These are phyloP conservation scores for Protobothrops mucrosquamatus DNA, from an alignment of 2,113 vertebrate species.

Conservation along the genomic window DNA sequence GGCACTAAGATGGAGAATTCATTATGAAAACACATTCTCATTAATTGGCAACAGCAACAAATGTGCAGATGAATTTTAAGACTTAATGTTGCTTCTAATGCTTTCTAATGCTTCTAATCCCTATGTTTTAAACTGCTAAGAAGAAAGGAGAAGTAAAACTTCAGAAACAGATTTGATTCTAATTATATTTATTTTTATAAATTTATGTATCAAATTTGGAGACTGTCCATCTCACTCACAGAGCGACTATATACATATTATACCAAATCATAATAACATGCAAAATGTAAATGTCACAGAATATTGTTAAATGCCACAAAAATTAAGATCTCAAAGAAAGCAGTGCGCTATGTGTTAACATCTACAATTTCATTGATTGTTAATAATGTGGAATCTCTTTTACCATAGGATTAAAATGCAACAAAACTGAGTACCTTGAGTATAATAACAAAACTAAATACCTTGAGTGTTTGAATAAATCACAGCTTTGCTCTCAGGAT, in stretches of 20 bases:
- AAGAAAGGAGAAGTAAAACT: neutral
- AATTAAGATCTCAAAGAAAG: neutral
- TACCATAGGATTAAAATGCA: neutral
- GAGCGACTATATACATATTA: neutral
- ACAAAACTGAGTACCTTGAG: constrained; percentile 63
- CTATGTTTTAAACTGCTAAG: neutral
- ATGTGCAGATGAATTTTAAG: neutral
- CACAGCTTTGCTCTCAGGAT: constrained; percentile 73
- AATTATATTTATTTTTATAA: neutral
- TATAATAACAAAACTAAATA: constrained; percentile 45
- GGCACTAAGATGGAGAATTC: neutral
- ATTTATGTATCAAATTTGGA: neutral
- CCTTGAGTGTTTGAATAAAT: constrained; percentile 80
- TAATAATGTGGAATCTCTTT: neutral
- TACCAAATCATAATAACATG: neutral
- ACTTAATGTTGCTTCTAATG: neutral
- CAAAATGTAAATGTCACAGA: neutral
- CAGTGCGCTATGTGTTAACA: neutral
- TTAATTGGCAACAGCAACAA: neutral
- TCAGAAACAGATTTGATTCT: neutral
- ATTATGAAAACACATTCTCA: neutral
- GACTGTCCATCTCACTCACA: neutral
- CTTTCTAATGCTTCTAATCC: neutral
- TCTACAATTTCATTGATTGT: neutral
- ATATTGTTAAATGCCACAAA: neutral